Evolutionary conservation across 1,140 invertebrate genomes (phyloP), one percentile per base, ranked within the genome.

Genomic region (Cherax destructor): DNA sequence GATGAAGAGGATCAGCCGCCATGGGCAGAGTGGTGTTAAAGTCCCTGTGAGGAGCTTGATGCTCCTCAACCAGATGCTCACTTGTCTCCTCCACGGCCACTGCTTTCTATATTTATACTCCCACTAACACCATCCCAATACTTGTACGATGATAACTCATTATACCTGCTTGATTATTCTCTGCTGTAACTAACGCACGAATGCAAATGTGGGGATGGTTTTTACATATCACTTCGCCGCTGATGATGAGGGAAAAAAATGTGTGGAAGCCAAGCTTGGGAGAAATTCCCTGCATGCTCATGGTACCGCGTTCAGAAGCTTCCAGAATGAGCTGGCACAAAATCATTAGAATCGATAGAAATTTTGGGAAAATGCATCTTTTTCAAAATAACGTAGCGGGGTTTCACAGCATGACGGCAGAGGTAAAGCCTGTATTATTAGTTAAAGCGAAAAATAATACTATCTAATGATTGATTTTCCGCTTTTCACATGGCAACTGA

Each of bases 301-400:
- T 56, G 1, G 52, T 41, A 50, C 65, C 30, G 65, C 52, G 41
- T 85, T 77, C 69, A 30, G 84, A 86, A 86, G 74, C 84, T 86
- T 86, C 84, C 52, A 86, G 84, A 86, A 86, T 86, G 49, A 52
- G 69, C 49, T 77, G 69, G 47, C 78, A 76, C 65, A 85, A 85
- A 74, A 72, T 74, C 59, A 72, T 56, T 50, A 50, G 72, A 86
- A 86, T 77, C 84, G 52, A 86, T 86, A 76, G 72, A 83, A 30
- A 83, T 83, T 69, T 65, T 5, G 52, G 24, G 80, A 83, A 74
- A 30, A 74, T 74, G 16, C 21, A 69, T 74, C 69, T 30, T 30
- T 74, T 74, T 74, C 5, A 11, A 74, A 74, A 10, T 30, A 30
- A 30, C n/a, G 24, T 30, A 3, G 30, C 69, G 9, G 6, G 24